Evolutionary conservation across 2,113 vertebrate genomes (phyloP), one percentile per base, ranked within the genome.

Genomic region (Channa argus): DNA sequence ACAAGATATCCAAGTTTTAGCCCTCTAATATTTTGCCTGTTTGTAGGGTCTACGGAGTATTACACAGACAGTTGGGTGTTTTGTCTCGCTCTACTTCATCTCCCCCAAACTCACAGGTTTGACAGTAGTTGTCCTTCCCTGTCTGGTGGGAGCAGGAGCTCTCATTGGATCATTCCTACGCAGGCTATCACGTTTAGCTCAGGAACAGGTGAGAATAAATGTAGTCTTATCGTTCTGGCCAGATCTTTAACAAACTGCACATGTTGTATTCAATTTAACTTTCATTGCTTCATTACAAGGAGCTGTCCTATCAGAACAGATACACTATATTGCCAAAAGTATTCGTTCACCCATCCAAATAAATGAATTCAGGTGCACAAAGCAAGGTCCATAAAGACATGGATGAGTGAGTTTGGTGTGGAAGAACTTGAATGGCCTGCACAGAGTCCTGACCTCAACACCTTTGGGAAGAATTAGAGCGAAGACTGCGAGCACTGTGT

Each of bases 31-130:
- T 10, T 47, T 55, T 84, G 10, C 51, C 4, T 78, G 13, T 79
- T 67, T 79, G 3, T 82, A 98, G 97, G 97, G 97, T 8, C 93
- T 99, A 62, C 94, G 96, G 38, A 98, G 96, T 50, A 64, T 94
- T 77, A 97, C 97, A 0, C 97, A 99, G 91, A 96, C 96, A 0
- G 80, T 89, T 0, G 97, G 98, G 34, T 98, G 97, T 80, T 94
- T 98, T 5, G 89, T 96, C 44, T 97, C 97, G 0, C 95, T 99
- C 38, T 98, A 97, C 63, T 1, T 97, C 88, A 95, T 99, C 74
- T 99, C 97, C 0, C 95, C 97, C 1, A 96, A 96, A 86, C 96
- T 99, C 70, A 98, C 97, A 0, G 94, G 92, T 15, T 82, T 98
- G 24, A 95, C 96, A 11, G 86, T 97, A 0, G 71, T 98, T 55